These are phyloP conservation scores for Drepana arcuata DNA, from an alignment of 1,140 invertebrate species.

Conservation along the genomic window DNA sequence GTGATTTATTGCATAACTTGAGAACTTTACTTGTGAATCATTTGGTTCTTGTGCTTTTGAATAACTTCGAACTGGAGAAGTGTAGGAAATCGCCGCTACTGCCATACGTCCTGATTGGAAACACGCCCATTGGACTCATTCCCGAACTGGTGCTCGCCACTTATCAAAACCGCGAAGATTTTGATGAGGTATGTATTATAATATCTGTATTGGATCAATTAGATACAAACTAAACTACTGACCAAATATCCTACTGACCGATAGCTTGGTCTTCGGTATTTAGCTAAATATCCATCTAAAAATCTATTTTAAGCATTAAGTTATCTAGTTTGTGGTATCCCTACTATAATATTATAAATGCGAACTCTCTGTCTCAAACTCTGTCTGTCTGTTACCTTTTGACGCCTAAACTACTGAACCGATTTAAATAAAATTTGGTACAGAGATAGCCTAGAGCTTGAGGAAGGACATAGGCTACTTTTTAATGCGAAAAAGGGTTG, in stretches of 20 bases:
- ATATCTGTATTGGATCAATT: background rate
- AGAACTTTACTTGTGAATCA: conserved; percentile 59
- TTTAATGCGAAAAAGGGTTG: too few species aligned
- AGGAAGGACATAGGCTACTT: too few species aligned
- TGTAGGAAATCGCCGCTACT: conserved; percentile 55
- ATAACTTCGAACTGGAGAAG: conserved; percentile 44
- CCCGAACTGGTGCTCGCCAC: conserved; percentile 57
- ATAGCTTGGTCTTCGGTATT: too few species aligned
- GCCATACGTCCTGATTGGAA: conserved; percentile 55
- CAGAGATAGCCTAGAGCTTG: too few species aligned
- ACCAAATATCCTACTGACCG: too few species aligned
- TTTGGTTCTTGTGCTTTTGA: conserved; percentile 57
- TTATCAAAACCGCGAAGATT: conserved; percentile 49
- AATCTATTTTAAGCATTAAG: too few species aligned
- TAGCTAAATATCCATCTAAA: too few species aligned
- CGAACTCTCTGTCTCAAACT: background rate
- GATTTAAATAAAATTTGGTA: too few species aligned
- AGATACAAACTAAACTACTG: too few species aligned
- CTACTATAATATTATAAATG: too few species aligned
- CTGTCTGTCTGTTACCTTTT: too few species aligned
- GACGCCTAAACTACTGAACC: too few species aligned
- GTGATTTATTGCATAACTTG: conserved; percentile 57
- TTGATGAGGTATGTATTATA: conserved; percentile 47
- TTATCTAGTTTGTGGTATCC: background rate
- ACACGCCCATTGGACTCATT: conserved; percentile 53